Evolutionary conservation across 2,797 vertebrate species (phyloP).

Genomic region (Sebastes taczanowskii): DNA sequence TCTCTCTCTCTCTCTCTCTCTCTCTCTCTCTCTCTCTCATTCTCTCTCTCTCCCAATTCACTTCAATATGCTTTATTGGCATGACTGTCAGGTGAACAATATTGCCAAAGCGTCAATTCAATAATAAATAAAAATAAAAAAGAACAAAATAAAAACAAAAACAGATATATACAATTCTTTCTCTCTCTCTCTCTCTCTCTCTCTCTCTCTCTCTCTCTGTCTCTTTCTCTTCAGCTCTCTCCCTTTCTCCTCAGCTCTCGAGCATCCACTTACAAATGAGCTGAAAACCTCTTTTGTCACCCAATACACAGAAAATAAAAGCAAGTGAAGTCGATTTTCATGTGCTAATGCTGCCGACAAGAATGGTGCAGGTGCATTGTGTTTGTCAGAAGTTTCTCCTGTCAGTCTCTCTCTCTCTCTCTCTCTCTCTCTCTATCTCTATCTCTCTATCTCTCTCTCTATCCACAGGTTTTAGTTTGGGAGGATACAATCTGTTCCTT

Average conservation of each 20-base stretch:
- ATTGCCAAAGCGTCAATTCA: no score
- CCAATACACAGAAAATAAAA: slow-evolving; percentile 62
- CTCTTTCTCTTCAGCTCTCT: no score
- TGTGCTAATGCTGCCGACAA: slow-evolving; percentile 56
- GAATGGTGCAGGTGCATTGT: slow-evolving; percentile 68
- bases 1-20: no score
- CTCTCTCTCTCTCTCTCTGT: no score
- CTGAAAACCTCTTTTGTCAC: slow-evolving; percentile 60
- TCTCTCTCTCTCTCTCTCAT: neutral
- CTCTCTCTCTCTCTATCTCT: neutral
- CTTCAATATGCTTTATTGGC: no score
- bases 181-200: no score
- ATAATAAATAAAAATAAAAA: no score
- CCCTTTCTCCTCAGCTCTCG: no score
- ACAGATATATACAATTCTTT: no score
- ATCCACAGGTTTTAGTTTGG: slow-evolving; percentile 3
- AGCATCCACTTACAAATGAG: slow-evolving; percentile 65
- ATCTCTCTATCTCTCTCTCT: neutral
- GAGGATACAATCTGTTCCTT: neutral
- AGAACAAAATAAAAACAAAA: no score
- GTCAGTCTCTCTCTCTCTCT: slow-evolving; percentile 12
- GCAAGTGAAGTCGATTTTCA: slow-evolving; percentile 51
- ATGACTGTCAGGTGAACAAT: no score
- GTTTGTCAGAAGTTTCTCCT: slow-evolving; percentile 42
- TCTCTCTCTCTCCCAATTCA: no score